Percentiles rank a stretch among this genome's conserved stretches.
These are phyloP conservation scores for Nothoprocta pentlandii DNA, from an alignment of 2,113 vertebrate species.

Conservation along the genomic window DNA sequence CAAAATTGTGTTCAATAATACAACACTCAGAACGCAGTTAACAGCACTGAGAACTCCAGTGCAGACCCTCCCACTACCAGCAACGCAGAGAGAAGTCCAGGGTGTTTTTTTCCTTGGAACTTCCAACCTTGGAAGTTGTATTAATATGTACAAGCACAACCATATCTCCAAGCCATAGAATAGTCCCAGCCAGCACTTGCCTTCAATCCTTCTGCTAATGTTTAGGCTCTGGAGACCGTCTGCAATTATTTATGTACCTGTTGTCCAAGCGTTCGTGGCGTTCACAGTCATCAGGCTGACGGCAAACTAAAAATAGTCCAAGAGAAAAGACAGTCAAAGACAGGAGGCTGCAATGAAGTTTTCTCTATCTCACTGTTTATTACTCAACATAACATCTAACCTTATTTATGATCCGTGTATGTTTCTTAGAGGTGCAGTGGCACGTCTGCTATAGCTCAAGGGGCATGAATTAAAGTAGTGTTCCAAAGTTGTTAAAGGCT, in stretches of 20 bases:
- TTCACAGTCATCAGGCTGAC: slow-evolving; percentile 35
- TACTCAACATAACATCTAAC: slow-evolving; percentile 66
- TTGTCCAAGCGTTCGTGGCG: slow-evolving; percentile 46
- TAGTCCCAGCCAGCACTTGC: slow-evolving; percentile 9
- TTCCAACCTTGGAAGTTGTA: not conserved
- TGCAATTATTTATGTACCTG: slow-evolving; percentile 59
- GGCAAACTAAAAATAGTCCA: slow-evolving; percentile 56
- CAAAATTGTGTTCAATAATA: not conserved
- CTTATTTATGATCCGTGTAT: slow-evolving; percentile 46
- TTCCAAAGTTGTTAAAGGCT: slow-evolving; percentile 22
- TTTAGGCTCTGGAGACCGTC: slow-evolving; percentile 46
- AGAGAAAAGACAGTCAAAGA: slow-evolving; percentile 43
- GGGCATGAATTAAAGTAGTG: slow-evolving; percentile 46
- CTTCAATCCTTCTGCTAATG: not conserved
- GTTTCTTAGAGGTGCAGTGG: slow-evolving; percentile 52
- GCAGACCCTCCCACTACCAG: not conserved
- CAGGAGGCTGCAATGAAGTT: slow-evolving; percentile 55
- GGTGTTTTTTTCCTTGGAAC: not conserved
- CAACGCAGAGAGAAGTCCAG: not conserved
- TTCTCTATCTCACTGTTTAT: slow-evolving; percentile 57
- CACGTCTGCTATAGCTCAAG: slow-evolving; percentile 56
- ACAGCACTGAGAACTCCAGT: not conserved
- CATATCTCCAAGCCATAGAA: not conserved
- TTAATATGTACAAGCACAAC: not conserved
- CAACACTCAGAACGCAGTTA: not conserved